Base-by-base conservation (phyloP, 2,888 invertebrate species). In the Drosophila antonietae region DNA sequence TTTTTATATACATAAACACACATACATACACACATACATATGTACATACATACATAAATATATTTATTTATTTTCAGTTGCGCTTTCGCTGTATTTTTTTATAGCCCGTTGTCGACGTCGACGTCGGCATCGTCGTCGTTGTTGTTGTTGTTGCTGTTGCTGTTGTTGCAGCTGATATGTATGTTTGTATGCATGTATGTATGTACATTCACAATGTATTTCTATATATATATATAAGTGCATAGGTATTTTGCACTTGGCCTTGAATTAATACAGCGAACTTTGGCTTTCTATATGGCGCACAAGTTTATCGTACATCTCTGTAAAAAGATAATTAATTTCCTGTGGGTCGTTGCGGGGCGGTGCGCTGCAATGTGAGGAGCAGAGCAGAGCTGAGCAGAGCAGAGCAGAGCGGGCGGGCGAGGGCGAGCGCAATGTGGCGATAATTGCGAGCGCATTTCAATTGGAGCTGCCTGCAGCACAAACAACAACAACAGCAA, bases 231-330 rank as follows among this genome's bases (percentile, higher is more conserved):
- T 57, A 9, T 56, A 8, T 65, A 58, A 65, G 51, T 67, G 15
- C 9, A 31, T 62, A 18, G 64, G 59, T 77, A 33, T 70, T 72
- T 71, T 80, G 89, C 81, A 81, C 80, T 82, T 91, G 91, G 91
- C 91, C 91, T 91, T 91, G 91, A 91, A 91, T 87, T 80, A 88
- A 91, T 89, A 78, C 91, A 90, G 83, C 85, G 91, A 91, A 91
- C 91, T 91, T 91, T 91, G 90, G 87, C 91, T 90, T 89, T 90
- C 85, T 62, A 63, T 75, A 49, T 69, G 69, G 80, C 76, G 79
- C 73, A 66, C 70, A 77, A 78, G 83, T 90, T 88, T 90, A 88
- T 88, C 88, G 90, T 90, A 61, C 90, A 90, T 86, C 85, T 81
- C 73, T 83, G 81, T 84, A 89, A 89, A 88, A 75, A 89, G 84